Conservation (phyloP, 2,113 vertebrate genomes). For the Grammomys surdaster region DNA sequence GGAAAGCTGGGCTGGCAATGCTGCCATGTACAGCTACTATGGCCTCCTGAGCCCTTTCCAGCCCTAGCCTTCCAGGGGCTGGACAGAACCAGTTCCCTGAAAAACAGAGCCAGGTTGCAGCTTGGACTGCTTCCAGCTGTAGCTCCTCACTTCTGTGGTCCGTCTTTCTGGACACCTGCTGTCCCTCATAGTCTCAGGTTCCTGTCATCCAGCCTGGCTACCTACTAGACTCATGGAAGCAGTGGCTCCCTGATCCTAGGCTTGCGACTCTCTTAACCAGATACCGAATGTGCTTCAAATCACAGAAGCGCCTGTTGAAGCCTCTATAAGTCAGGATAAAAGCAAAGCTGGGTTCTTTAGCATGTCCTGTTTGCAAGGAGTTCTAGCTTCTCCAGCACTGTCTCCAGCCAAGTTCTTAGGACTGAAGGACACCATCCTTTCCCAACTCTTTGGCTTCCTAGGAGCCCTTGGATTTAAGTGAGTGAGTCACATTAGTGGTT, state of each 20-base stretch:
- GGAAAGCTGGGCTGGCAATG: not conserved
- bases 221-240: not conserved
- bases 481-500: not conserved
- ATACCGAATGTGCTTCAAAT: not conserved
- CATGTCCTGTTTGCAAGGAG: not conserved
- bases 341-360: not conserved
- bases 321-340: not conserved
- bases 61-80: not conserved
- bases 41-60: not conserved
- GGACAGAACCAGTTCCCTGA: not conserved
- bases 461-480: not conserved
- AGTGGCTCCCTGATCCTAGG: not conserved
- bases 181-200: not conserved
- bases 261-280: not conserved
- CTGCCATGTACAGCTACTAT: fast-evolving
- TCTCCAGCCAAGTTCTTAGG: not conserved
- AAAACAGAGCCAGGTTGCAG: not conserved
- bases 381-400: not conserved
- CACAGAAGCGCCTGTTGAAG: not conserved
- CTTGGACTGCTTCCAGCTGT: not conserved
- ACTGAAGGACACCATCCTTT: not conserved
- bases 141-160: fast-evolving
- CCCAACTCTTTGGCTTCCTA: not conserved
- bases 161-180: not conserved
- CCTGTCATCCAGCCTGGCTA: not conserved